Base-by-base conservation (phyloP, 1,140 invertebrate genomes). In the Cydia splendana region DNA sequence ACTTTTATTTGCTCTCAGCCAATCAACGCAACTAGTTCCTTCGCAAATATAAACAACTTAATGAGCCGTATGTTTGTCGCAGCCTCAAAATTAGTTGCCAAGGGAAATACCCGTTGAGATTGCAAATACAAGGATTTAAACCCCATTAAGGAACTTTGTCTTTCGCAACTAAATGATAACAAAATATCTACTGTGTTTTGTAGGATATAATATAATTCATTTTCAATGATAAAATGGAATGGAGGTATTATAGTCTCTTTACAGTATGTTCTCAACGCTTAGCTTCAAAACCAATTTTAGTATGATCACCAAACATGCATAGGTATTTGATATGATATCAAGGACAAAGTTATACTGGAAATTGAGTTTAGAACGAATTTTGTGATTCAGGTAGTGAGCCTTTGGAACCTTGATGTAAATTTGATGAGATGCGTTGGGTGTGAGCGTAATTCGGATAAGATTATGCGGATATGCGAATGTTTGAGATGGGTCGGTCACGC, bases 21-120 rank as follows among this genome's bases (percentile, higher is more conserved):
- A 71, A 71, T 71, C 67, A 71, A 71, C 67, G 67, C 67, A 71
- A 18, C 34, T 71, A 42, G 67, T 38, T 71, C 67, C 15, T 38
- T 18, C 15, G 67, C 34, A 71, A 71, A 71, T 71, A 71, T 71
- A 71, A 71, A 71, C 67, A 71, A 42, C 15, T 42, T 71, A 71
- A 71, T 71, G 67, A 71, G 67, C 15, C 67, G 67, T 71, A 6
- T 71, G 38, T 45, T 71, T 71, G 67, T 71, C 30, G 30, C 38
- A n/a, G 24, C 67, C 67, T 71, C 67, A 71, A 71, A 71, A 71
- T 71, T 71, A 71, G 67, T 71, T 71, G 67, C 67, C 38, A 71
- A 71, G 38, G 7, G 38, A 45, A 71, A 71, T 71, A 62, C 20
- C 20, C 57, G 57, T 24, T 62, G 4, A 24, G 20, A 24, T 62